Base-by-base conservation (phyloP, 2,113 vertebrate species). In the Alligator sinensis region DNA sequence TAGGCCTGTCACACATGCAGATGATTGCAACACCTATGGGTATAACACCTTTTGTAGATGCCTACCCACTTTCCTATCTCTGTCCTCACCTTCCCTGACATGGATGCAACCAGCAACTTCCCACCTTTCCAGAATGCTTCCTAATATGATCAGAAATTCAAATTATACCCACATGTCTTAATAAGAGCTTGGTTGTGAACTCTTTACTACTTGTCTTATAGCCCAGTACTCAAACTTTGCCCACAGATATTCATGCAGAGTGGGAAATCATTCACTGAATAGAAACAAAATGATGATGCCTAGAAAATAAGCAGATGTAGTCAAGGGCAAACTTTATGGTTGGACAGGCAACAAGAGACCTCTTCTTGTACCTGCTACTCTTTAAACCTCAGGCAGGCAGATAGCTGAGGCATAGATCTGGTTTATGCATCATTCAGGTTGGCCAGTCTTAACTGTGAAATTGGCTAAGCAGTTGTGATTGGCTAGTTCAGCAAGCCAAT, bases 261-360 rank as follows among this genome's bases (percentile, higher is more conserved):
- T 0, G 17, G 19, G 66, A 30, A 12, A 2, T 6, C 63, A 66
- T 80, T 59, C 59, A 9, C 0, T 61, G 34, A 8, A 74, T 15
- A 2, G 58, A 11, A 62, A 60, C 11, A 18, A 0, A 0, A 0
- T n/a, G 66, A 28, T 79, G 13, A 11, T 90, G 1, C 5, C 2
- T 66, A 27, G 54, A 4, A 24, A 86, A 13, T 17, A 28, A 28
- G 22, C 91, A 22, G 59, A 8, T 85, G 87, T 92, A 87, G 68
- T 59, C 55, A 80, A 79, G n/a, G 84, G 58, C 0, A 0, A 61
- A 17, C 47, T 47, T 63, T 24, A 82, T 58, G 22, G 72, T 19
- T 59, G 72, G 82, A 38, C 24, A 47, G 66, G 78, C 24, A 72
- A 18, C 47, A 72, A 25, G 54, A 9, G 54, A 1, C 47, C 66